phyloP scores from a whole-genome alignment of 2,888 invertebrate species.

The Pyrrhosoma nymphula region DNA sequence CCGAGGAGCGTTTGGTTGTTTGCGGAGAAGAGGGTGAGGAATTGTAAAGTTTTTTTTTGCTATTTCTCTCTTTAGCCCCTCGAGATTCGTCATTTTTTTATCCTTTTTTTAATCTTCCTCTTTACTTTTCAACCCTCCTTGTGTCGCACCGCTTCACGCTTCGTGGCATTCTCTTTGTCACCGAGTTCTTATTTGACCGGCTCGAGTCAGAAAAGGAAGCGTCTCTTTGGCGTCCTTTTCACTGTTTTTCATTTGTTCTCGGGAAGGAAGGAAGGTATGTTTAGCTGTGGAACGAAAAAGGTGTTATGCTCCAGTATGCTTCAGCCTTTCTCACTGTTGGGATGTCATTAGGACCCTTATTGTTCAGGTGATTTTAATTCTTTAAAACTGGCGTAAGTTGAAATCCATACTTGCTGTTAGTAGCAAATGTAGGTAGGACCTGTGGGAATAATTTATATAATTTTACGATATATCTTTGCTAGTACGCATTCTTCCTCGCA shows the following conservation, averaged over 20 bases:
- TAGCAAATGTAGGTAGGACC: too few relatives aligned
- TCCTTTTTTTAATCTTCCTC: not conserved
- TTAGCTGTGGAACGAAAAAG: not conserved
- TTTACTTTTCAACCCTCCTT: not conserved
- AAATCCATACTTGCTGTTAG: too few relatives aligned
- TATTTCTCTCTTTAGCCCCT: not conserved
- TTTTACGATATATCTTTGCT: too few relatives aligned
- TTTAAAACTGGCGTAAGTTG: too few relatives aligned
- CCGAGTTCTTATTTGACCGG: not conserved
- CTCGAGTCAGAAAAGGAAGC: not conserved
- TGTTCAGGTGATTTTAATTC: too few relatives aligned
- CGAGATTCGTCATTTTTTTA: not conserved
- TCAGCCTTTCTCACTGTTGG: too few relatives aligned
- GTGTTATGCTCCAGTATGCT: too few relatives aligned
- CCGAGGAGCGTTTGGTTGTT: not conserved
- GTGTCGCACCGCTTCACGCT: not conserved
- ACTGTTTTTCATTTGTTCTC: not conserved
- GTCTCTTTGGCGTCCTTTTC: not conserved
- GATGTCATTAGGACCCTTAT: too few relatives aligned
- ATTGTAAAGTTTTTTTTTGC: not conserved
- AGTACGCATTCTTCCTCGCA: too few relatives aligned
- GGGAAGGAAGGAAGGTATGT: not conserved
- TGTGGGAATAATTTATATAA: too few relatives aligned
- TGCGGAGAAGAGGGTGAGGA: not conserved
- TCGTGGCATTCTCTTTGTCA: not conserved